Percentiles rank a stretch among this genome's conserved stretches.
Evolutionary conservation across 2,888 invertebrate species (phyloP).

Genomic region (Galerucella nymphaeae): DNA sequence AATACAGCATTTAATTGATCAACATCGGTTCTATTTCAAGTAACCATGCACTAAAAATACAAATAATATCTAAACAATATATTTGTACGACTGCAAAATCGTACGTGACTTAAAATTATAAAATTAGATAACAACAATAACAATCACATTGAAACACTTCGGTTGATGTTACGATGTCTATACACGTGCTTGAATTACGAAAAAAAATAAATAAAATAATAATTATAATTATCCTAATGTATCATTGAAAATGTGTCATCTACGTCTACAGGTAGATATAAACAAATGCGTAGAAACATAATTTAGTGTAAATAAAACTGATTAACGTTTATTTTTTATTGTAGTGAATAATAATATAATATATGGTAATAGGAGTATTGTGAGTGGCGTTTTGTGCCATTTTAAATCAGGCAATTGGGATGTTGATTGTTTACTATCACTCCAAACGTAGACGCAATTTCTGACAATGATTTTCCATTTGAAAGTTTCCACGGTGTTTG

Average conservation of each 20-base stretch:
- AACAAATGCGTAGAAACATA: not conserved
- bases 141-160: not conserved
- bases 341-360: too few relatives aligned
- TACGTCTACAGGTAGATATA: not conserved
- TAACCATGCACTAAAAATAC: not conserved
- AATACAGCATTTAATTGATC: too few relatives aligned
- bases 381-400: too few relatives aligned
- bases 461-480: too few relatives aligned
- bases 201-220: not conserved
- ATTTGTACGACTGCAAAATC: not conserved
- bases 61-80: not conserved
- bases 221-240: not conserved
- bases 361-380: too few relatives aligned
- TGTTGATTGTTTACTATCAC: too few relatives aligned
- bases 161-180: not conserved
- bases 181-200: constrained; percentile 1
- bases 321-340: too few relatives aligned
- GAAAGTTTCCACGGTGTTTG: too few relatives aligned
- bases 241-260: not conserved
- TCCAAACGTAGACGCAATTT: too few relatives aligned
- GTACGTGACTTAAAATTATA: constrained; percentile 2
- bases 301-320: not conserved
- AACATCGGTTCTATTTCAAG: too few relatives aligned
- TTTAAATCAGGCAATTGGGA: too few relatives aligned
- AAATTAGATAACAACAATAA: constrained; percentile 3